Evolutionary conservation across 2,113 vertebrate species (phyloP).

Genomic region (Cercopithecus mona): DNA sequence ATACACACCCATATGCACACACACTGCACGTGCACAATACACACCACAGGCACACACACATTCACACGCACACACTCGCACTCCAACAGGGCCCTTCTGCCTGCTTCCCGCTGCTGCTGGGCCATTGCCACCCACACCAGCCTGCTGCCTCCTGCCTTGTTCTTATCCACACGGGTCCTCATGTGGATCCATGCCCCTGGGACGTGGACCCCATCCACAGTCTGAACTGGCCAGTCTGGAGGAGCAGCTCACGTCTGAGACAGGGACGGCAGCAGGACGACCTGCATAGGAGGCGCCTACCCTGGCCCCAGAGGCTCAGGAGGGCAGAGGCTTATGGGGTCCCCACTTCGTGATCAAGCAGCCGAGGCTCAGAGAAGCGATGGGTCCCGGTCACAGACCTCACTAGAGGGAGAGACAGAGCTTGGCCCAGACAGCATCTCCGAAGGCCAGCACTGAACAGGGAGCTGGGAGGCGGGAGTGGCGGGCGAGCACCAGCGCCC

Average conservation of each 20-base stretch:
- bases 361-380: not conserved
- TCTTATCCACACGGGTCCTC: not conserved
- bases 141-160: not conserved
- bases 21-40: not conserved
- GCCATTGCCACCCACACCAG: not conserved
- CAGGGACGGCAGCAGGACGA: rapidly evolving
- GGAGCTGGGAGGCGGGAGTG: not conserved
- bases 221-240: no score
- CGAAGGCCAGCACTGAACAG: not conserved
- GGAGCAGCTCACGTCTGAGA: not conserved
- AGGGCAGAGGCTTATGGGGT: not conserved
- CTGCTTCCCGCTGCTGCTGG: not conserved
- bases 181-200: not conserved
- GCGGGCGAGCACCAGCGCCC: rapidly evolving
- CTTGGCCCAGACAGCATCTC: not conserved
- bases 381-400: not conserved
- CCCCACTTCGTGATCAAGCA: not conserved
- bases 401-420: not conserved
- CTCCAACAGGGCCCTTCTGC: not conserved
- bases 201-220: not conserved
- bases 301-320: not conserved
- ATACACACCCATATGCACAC: not conserved
- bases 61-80: not conserved
- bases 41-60: not conserved
- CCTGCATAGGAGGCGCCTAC: not conserved